Conservation (phyloP, 2,888 invertebrate species). For the Oscheius sp. region DNA sequence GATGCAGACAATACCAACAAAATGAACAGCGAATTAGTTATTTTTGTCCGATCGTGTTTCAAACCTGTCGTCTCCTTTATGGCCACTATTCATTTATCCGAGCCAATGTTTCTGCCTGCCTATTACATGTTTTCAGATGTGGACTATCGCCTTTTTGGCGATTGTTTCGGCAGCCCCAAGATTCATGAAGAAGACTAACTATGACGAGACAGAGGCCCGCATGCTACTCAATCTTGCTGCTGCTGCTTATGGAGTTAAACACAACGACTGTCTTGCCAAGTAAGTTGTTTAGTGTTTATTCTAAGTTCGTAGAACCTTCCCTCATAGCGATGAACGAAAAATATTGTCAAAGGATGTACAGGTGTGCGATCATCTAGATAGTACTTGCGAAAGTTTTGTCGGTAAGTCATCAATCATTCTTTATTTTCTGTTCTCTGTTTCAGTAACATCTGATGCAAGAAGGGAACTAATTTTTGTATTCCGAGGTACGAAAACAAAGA, state of each 20-base stretch:
- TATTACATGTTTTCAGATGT: slow-evolving; percentile 24
- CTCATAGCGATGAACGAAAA: slow-evolving; percentile 24
- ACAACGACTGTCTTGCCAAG: slow-evolving; percentile 56
- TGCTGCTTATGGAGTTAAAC: slow-evolving; percentile 58
- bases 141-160: slow-evolving; percentile 13
- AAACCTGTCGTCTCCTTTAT: too few species aligned
- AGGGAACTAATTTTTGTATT: slow-evolving; percentile 59
- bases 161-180: slow-evolving; percentile 4
- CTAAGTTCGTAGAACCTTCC: slow-evolving; percentile 34
- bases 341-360: slow-evolving; percentile 28
- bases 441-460: slow-evolving; percentile 50
- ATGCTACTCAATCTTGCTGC: slow-evolving; percentile 57
- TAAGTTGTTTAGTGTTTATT: slow-evolving; percentile 27
- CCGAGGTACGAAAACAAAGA: slow-evolving; percentile 52
- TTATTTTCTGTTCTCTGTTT: slow-evolving; percentile 8
- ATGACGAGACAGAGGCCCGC: slow-evolving; percentile 58
- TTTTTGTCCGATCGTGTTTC: neutral
- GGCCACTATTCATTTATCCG: too few species aligned
- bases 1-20: too few species aligned
- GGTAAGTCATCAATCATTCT: slow-evolving; percentile 27
- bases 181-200: slow-evolving; percentile 46
- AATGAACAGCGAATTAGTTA: neutral
- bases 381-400: slow-evolving; percentile 53
- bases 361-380: slow-evolving; percentile 53
- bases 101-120: too few species aligned